phyloP scores from a whole-genome alignment of 2,113 vertebrate genomes.

The Junco hyemalis region DNA sequence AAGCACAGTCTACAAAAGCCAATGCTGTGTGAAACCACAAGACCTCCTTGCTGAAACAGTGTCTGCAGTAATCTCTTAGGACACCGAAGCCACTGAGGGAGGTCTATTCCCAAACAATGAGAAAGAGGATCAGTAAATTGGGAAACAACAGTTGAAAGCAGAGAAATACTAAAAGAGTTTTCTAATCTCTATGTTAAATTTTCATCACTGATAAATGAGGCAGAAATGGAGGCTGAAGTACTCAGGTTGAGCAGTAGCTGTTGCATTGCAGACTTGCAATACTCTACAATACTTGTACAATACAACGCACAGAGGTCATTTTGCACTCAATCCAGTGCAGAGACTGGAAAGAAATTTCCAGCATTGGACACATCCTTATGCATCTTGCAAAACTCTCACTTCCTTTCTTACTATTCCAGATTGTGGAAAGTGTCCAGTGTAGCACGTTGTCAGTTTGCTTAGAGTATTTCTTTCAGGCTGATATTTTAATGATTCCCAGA shows the following conservation, averaged over 20 bases:
- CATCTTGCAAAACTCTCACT: neutral
- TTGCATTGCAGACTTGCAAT: neutral
- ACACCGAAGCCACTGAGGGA: neutral
- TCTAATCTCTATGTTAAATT: neutral
- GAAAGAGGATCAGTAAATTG: neutral
- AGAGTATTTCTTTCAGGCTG: neutral
- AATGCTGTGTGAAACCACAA: neutral
- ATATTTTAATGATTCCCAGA: neutral
- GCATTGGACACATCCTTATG: neutral
- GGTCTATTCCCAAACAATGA: neutral
- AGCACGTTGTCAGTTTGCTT: neutral
- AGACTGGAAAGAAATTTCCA: neutral
- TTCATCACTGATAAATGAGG: neutral
- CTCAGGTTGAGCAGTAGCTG: neutral
- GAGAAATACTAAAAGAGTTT: neutral
- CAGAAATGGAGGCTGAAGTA: neutral
- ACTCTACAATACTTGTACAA: neutral
- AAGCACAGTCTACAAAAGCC: neutral
- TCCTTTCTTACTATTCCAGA: neutral
- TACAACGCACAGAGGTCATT: neutral
- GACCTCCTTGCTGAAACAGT: neutral
- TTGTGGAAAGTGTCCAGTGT: neutral
- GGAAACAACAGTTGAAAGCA: neutral
- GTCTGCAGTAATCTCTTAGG: neutral
- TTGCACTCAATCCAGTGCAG: neutral